These are phyloP conservation scores for Hystrix cristata DNA, from an alignment of 2,113 vertebrate species.

Conservation along the genomic window DNA sequence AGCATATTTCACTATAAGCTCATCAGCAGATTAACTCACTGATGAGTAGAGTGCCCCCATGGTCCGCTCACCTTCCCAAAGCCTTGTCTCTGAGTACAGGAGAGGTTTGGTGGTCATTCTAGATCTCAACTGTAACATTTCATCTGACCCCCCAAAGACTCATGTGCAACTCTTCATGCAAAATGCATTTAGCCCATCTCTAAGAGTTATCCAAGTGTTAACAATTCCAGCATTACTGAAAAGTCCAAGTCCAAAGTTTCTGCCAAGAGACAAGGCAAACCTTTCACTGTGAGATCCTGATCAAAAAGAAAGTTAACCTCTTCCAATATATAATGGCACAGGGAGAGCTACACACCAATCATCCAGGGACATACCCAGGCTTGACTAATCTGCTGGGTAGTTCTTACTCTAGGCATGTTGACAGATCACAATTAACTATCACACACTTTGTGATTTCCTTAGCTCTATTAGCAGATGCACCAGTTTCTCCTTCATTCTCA, in stretches of 20 bases:
- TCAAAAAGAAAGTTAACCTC: not conserved
- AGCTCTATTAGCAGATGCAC: no score
- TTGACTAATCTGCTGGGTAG: no score
- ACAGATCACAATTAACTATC: no score
- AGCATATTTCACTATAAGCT: not conserved
- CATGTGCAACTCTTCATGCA: not conserved
- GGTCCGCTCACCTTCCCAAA: not conserved
- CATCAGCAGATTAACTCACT: not conserved
- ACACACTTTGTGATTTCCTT: no score
- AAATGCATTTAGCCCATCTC: not conserved
- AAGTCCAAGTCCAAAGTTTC: not conserved
- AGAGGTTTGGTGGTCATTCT: not conserved
- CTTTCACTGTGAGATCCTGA: not conserved
- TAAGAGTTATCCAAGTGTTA: not conserved
- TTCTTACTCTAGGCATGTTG: no score
- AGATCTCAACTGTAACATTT: not conserved
- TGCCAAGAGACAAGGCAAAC: not conserved
- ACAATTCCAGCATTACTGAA: not conserved
- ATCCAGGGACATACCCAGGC: no score
- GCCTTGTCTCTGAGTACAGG: not conserved
- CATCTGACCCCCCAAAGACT: not conserved
- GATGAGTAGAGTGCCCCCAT: not conserved
- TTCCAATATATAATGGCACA: not conserved
- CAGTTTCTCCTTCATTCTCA: no score
- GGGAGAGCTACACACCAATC: no score